Base-by-base conservation (phyloP, 2,113 vertebrate genomes). In the Puntigrus tetrazona region DNA sequence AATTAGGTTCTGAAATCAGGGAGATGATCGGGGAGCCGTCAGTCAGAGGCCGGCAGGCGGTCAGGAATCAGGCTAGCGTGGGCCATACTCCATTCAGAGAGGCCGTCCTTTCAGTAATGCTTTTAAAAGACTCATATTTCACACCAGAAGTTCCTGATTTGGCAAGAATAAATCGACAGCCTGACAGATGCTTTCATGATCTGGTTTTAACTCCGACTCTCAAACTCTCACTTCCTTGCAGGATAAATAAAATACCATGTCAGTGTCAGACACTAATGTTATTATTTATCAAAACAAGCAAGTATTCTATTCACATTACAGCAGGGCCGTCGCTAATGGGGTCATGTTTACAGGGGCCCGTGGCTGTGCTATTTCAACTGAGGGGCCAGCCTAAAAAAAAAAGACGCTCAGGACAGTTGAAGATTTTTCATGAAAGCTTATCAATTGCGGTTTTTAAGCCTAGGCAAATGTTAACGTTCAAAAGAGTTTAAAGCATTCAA, bases 1-100 rank as follows among this genome's bases (percentile, higher is more conserved):
- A 94, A 94, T 94, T 94, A 93, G 90, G 90, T 93, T 91, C 29
- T 92, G 89, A 91, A 94, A 94, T 93, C 89, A 45, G 86, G 72
- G 85, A 85, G 91, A 93, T 92, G 92, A 94, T 93, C 92, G 89
- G 90, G 63, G 70, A 80, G 79, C 90, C 88, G 92, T 87, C 92
- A 92, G 82, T 92, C 92, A 91, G 31, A 25, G 45, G 34, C 7
- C 7, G 14, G 63, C 45, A 31, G 73, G 70, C 25, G 52, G 63
- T 31, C 61, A 29, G 69, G 63, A 52, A n/a, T 43, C 43, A 88
- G 25, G 76, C 73, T 52, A 11, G 73, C 73, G 45, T 76, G 73
- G 27, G 45, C 73, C 31, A 11, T 38, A 31, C 65, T 69, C 31
- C 18, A 69, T 69, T 38, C 65, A 69, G 18, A 69, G 65, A 69